Evolutionary conservation across 2,888 invertebrate species (phyloP).

Genomic region (Mimas tiliae): DNA sequence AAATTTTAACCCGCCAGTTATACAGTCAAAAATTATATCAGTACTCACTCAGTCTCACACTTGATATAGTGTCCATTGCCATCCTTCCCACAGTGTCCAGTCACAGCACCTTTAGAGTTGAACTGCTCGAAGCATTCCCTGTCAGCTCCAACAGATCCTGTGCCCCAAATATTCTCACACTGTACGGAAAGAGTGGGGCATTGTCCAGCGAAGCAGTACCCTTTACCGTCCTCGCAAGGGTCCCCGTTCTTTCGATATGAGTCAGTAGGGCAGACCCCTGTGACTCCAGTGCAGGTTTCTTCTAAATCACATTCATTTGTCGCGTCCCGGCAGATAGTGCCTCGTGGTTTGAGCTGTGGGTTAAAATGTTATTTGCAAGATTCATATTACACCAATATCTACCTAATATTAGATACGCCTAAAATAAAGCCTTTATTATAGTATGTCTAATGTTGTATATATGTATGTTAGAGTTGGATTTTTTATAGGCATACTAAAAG

Average conservation of each 20-base stretch:
- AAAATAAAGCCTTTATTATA: no score
- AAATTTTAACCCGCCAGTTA: no score
- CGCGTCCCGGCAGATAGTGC: slow-evolving; percentile 93
- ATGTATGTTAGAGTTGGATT: no score
- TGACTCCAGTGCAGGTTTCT: slow-evolving; percentile 95
- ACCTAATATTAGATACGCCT: background rate
- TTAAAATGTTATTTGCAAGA: background rate
- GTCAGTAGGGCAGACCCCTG: slow-evolving; percentile 95
- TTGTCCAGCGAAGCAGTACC: slow-evolving; percentile 96
- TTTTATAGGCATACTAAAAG: no score
- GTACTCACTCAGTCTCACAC: slow-evolving; percentile 92
- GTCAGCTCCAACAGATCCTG: slow-evolving; percentile 92
- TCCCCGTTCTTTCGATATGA: slow-evolving; percentile 97
- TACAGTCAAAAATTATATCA: background rate
- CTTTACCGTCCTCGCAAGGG: slow-evolving; percentile 89
- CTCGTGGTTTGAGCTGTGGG: slow-evolving; percentile 88
- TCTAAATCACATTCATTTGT: slow-evolving; percentile 98
- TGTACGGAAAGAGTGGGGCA: slow-evolving; percentile 95
- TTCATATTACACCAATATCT: background rate
- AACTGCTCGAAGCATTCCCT: slow-evolving; percentile 96
- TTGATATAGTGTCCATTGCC: slow-evolving; percentile 90
- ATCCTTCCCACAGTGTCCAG: slow-evolving; percentile 97
- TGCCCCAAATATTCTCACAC: slow-evolving; percentile 97
- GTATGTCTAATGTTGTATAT: no score
- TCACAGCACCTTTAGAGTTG: slow-evolving; percentile 97